A percentile compares a stretch with the other conserved stretches of the same genome.
Evolutionary conservation across 2,113 vertebrate genomes (phyloP).

Genomic region (Hiodon tergisus): DNA sequence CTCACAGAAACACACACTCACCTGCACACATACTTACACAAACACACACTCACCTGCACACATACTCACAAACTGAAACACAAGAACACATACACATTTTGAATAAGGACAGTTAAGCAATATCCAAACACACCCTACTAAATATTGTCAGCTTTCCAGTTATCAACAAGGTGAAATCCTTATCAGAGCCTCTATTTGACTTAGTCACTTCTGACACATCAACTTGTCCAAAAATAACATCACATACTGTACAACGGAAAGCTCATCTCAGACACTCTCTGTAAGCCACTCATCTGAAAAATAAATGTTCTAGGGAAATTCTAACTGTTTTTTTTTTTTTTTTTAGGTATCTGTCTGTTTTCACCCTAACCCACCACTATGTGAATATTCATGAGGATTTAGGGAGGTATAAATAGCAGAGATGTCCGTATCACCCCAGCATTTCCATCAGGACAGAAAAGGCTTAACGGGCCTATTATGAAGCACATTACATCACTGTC

Average conservation of each 20-base stretch:
- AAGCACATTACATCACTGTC: conserved; percentile 70
- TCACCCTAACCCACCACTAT: conserved; percentile 52
- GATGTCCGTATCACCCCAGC: conserved; percentile 70
- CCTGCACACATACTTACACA: conserved; percentile 6
- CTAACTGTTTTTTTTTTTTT: conserved; percentile 56
- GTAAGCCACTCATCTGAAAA: conserved; percentile 44
- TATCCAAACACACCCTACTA: too few relatives aligned
- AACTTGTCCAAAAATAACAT: background rate
- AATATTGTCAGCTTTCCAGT: background rate
- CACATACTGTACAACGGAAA: background rate
- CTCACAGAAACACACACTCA: background rate
- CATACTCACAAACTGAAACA: conserved; percentile 14
- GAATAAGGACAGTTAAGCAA: too few relatives aligned
- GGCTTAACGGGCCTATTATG: conserved; percentile 72
- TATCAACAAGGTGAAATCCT: background rate
- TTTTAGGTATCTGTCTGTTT: conserved; percentile 61
- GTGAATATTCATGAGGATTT: conserved; percentile 81
- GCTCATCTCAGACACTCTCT: background rate
- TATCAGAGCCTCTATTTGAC: background rate
- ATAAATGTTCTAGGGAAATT: conserved; percentile 62
- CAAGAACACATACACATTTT: background rate
- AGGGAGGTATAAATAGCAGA: conserved; percentile 73
- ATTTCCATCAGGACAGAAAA: conserved; percentile 67
- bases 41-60: conserved; percentile 9
- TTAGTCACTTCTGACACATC: background rate